Conservation (phyloP, 2,888 invertebrate genomes). For the Spodoptera exigua region DNA sequence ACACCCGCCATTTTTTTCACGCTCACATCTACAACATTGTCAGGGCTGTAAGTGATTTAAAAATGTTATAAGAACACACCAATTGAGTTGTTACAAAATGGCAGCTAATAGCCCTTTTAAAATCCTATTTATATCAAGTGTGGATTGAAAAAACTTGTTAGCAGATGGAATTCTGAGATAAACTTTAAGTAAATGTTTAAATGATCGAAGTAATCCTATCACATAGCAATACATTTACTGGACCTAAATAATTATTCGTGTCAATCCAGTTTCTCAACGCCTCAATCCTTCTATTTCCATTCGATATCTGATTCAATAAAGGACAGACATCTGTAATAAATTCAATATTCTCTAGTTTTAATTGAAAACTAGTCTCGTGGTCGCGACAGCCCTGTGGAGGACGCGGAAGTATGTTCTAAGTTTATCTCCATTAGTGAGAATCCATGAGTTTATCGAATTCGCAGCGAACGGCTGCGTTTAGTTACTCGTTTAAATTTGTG, state of each 20-base stretch:
- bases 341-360: constrained; percentile 57
- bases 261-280: constrained; percentile 40
- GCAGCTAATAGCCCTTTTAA: constrained; percentile 22
- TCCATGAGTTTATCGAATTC: constrained; percentile 51
- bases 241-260: constrained; percentile 36
- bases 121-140: constrained; percentile 16
- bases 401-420: constrained; percentile 50
- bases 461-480: constrained; percentile 16
- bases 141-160: too few relatives aligned
- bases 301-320: constrained; percentile 55
- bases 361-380: constrained; percentile 57
- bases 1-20: constrained; percentile 42
- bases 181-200: constrained; percentile 27
- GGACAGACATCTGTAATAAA: constrained; percentile 52
- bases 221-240: constrained; percentile 24
- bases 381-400: constrained; percentile 41
- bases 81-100: constrained; percentile 39
- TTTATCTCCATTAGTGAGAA: constrained; percentile 57
- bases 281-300: constrained; percentile 41
- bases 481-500: constrained; percentile 33
- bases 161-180: neutral
- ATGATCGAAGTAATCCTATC: constrained; percentile 21
- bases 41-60: constrained; percentile 46
- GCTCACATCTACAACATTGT: constrained; percentile 23
- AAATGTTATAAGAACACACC: constrained; percentile 26